Base-by-base conservation (phyloP, 2,797 vertebrate genomes). In the Cyclopterus lumpus region DNA sequence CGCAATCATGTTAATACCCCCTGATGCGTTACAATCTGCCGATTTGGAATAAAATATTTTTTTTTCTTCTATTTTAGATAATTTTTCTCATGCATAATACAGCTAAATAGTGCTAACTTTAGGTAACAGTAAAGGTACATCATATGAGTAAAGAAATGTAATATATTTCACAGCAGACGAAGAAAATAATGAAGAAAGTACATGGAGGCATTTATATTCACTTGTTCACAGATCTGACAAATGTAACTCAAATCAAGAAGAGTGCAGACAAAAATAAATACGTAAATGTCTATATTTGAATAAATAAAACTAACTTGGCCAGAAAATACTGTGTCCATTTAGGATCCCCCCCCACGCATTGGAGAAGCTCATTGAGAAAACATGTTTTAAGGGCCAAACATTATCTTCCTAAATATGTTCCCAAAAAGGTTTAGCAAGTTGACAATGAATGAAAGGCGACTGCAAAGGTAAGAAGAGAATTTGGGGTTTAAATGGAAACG, bases 21-120 rank as follows among this genome's bases (percentile, higher is more conserved):
- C 5, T 22, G 40, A 46, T 24, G 22, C 42, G 38, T 70, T 24
- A 44, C 2, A 32, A 22, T 53, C 18, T 16, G 18, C 22, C 10
- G 1, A 30, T 38, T 54, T 34, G 7, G 12, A n/a, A 72, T 64
- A 26, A 55, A 18, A 73, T 66, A 59, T 49, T 49, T 18, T 55
- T 24, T 60, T 5, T 10, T 28, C 1, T 40, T 61, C 3, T 20
- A 26, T 28, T 40, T 22, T 1, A 20, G 8, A 40, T 24, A 0
- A 62, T 30, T 40, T 40, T 28, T 11, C 7, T 30, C 8, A 10
- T 5, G 34, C 28, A 48, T 24, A 32, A 59, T 32, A 34, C 20
- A 36, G n/a, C 22, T 26, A 36, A n/a, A 59, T 5, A 20, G 26
- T 32, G 36, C 40, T 5, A n/a, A 28, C 22, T 67, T 34, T 34